Evolutionary conservation across 37 sponge, comb jelly and placozoan genomes (phyloP), one percentile per base, ranked within the genome.

Genomic region (Theonella swinhoei): DNA sequence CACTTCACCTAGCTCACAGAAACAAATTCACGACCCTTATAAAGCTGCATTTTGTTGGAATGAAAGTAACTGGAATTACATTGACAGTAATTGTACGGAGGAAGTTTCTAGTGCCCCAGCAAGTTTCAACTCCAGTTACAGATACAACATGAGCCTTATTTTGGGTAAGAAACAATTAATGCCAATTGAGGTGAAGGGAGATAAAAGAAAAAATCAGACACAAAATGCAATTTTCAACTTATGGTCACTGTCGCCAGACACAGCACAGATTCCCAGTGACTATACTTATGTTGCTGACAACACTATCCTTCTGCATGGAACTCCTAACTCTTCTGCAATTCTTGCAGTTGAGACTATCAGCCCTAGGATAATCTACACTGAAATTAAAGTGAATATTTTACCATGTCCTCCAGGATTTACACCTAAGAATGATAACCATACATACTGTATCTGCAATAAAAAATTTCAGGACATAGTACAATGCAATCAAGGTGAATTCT

Each of bases 381-480:
- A 87, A 64, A 31, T 87, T 9, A 23, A 38, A 0, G 74, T 87
- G 54, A 42, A 62, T 30, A 43, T 87, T 0, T 23, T 29, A 11
- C 71, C 72, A 36, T 87, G 88, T 42, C 88, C 88, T 42, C 76
- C 88, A 24, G 88, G 88, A 2, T 75, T 81, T 70, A 41, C 31
- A 54, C 1, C 29, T 17, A 26, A 37, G 0, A 24, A 74, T 25
- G 26, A 4, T 24, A 26, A 43, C 42, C 26, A 17, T 0, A 40
- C 30, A 11, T 29, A 35, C 0, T 74, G 74, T 24, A 17, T 74
- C 24, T 74, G 74, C 25, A n/a, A 29, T 3, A 24, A 1, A 7
- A 34, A 25, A 1, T 74, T 74, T 74, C 28, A 29, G 25, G 74
- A 42, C 23, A 9, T 41, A 8, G 42, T 74, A 23, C 39, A 74